phyloP scores from a whole-genome alignment of 2,888 invertebrate genomes.

The Pterobdella sp. region DNA sequence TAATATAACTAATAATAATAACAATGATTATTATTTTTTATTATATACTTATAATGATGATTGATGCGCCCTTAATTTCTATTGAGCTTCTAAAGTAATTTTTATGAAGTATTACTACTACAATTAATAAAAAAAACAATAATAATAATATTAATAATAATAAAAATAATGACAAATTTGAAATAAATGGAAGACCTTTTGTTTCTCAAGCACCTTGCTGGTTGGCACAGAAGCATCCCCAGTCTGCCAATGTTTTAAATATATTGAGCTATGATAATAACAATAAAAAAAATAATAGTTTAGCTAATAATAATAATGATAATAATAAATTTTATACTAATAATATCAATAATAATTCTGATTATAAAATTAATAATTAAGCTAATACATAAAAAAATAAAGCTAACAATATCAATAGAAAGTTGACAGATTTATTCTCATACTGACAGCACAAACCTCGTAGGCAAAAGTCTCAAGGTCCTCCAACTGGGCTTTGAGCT shows the following conservation, averaged over 20 bases:
- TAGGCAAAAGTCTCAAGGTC: slow-evolving; percentile 87
- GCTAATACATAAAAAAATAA: not conserved
- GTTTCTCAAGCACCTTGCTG: slow-evolving; percentile 70
- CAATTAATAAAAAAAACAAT: too few species aligned
- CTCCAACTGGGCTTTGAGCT: slow-evolving; percentile 79
- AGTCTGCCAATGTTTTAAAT: too few species aligned
- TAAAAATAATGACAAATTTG: too few species aligned
- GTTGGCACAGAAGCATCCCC: slow-evolving; percentile 60
- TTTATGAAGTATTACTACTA: too few species aligned
- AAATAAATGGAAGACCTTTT: too few species aligned
- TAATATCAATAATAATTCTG: not conserved
- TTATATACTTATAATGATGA: not conserved
- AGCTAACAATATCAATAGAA: not conserved
- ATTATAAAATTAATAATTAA: not conserved
- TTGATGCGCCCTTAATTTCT: too few species aligned
- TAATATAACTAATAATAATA: not conserved
- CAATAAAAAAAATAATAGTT: not conserved
- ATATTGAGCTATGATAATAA: too few species aligned
- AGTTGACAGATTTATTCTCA: not conserved
- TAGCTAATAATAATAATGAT: not conserved
- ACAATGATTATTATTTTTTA: not conserved
- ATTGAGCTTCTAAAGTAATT: too few species aligned
- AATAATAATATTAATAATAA: too few species aligned
- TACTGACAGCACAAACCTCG: slow-evolving; percentile 54
- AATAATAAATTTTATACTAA: not conserved